phyloP scores from a whole-genome alignment of 2,797 vertebrate species.

The Rhinophrynus dorsalis region DNA sequence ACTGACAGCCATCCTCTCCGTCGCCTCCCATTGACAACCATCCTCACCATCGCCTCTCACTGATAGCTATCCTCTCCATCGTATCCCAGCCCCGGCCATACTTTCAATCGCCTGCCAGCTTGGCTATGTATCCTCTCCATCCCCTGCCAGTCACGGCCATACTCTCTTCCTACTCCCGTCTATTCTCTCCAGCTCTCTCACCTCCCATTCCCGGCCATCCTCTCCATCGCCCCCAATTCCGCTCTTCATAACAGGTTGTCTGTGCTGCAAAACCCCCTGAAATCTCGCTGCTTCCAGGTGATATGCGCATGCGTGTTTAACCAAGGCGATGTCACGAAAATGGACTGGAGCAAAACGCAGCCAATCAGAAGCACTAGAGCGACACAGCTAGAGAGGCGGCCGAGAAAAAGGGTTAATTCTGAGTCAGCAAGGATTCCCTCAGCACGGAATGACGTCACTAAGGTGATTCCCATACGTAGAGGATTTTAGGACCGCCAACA shows the following conservation, averaged over 20 bases:
- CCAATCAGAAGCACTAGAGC: slow-evolving; percentile 13
- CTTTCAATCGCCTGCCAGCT: too few species aligned
- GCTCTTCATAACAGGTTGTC: slow-evolving; percentile 24
- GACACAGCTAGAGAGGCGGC: neutral
- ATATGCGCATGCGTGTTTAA: slow-evolving; percentile 4
- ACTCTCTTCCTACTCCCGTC: too few species aligned
- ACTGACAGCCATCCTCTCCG: too few species aligned
- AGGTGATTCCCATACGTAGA: neutral
- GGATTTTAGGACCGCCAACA: neutral
- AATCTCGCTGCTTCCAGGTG: neutral
- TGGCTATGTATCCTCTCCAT: too few species aligned
- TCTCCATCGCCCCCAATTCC: slow-evolving; percentile 23
- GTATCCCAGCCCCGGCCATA: too few species aligned
- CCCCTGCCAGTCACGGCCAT: too few species aligned
- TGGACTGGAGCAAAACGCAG: neutral
- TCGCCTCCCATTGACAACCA: too few species aligned
- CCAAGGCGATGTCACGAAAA: neutral
- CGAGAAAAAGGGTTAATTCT: neutral
- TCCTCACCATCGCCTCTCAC: too few species aligned
- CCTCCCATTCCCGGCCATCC: slow-evolving; percentile 8
- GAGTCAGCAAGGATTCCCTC: neutral
- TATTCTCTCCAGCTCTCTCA: too few species aligned
- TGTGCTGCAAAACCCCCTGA: neutral
- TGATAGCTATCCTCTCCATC: too few species aligned
- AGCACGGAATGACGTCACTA: slow-evolving; percentile 8